phyloP scores from a whole-genome alignment of 2,797 vertebrate genomes.

The Lutra lutra region DNA sequence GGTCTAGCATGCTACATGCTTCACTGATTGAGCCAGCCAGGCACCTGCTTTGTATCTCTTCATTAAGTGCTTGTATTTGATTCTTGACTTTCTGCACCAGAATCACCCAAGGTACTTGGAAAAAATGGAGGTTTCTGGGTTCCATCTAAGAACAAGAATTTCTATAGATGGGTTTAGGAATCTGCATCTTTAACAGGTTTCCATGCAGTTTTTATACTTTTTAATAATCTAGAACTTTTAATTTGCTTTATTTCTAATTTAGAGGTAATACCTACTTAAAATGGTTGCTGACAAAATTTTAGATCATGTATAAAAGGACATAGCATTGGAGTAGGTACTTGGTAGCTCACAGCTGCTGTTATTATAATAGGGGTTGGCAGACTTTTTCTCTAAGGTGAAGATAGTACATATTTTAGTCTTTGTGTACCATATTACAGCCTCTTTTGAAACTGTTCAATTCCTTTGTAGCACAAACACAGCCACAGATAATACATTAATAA shows the following conservation, averaged over 20 bases:
- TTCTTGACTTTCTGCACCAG: background rate
- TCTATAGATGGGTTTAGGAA: background rate
- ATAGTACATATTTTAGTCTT: background rate
- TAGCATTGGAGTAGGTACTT: background rate
- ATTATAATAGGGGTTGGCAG: background rate
- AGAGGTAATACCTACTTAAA: background rate
- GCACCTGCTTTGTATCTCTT: background rate
- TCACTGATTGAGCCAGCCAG: background rate
- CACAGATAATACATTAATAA: background rate
- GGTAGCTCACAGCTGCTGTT: background rate
- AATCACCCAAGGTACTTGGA: background rate
- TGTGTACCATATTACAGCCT: background rate
- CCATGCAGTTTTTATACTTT: background rate
- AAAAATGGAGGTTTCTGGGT: background rate
- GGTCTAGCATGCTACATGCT: background rate
- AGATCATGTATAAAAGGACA: background rate
- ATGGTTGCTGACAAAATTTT: conserved; percentile 29
- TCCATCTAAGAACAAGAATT: background rate
- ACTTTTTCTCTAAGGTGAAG: background rate
- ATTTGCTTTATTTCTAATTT: conserved; percentile 9
- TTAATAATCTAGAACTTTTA: conserved; percentile 33
- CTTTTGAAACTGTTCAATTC: background rate
- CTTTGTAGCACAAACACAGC: background rate
- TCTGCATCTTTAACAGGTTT: background rate
- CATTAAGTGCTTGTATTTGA: conserved; percentile 26